Base-by-base conservation (phyloP, 2,888 invertebrate genomes). In the Andrena minutula region DNA sequence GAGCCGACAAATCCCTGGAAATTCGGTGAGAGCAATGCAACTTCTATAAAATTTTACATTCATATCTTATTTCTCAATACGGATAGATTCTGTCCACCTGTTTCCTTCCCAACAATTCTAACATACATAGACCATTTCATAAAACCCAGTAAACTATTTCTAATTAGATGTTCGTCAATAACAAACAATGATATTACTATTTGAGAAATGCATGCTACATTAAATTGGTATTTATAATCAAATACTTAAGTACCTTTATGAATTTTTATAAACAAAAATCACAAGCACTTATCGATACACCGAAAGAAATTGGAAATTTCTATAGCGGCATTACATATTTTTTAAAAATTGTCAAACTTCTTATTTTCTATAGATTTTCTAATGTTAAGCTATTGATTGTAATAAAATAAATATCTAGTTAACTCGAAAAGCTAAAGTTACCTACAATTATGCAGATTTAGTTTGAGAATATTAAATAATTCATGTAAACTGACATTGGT, bases 1-100 rank as follows among this genome's bases (percentile, higher is more conserved):
- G 98, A 98, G 91, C 97, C 98, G 72, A 96, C 97, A 41, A 97
- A 97, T 94, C 98, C 98, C 79, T 97, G 97, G 97, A 95, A 95
- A 89, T 95, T 96, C 93, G 95, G 96, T 96, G 91, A 94, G 93
- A 92, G 82, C 49, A 32, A 75, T 64, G 4, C 35, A 16, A 41
- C 47, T 64, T 16, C 5, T 47, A 56, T n/a, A 51, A 4, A 58
- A 1, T 32, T 51, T 64, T 16, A 30, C 26, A 51, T 23, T 82
- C 49, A 51, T 51, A 16, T 41, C 5, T 41, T 41, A 41, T 53
- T 28, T 12, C 47, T 63, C 32, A 26, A 64, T 61, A n/a, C 8
- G 12, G 47, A n/a, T 30, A n/a, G 23, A 41, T 23, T 6, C 30
- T 66, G n/a, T 47, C 56, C 32, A 58, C 30, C 64, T 64, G 64